Evolutionary conservation across 2,888 invertebrate genomes (phyloP).

Genomic region (Agonopterix subpropinquella): DNA sequence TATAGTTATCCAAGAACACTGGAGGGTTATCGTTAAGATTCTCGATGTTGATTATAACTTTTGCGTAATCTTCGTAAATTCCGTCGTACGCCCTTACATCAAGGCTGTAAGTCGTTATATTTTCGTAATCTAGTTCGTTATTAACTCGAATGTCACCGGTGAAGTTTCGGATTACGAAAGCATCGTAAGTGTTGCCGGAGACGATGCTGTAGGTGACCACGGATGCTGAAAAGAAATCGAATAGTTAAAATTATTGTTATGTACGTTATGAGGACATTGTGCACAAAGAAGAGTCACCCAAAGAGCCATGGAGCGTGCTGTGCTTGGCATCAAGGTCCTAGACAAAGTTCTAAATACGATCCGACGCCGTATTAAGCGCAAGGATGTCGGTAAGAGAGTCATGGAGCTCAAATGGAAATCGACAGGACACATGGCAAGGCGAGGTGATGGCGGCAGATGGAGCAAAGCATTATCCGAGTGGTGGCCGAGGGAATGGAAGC

Average conservation of each 20-base stretch:
- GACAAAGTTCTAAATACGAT: no score
- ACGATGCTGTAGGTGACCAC: slow-evolving; percentile 91
- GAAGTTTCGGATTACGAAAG: slow-evolving; percentile 88
- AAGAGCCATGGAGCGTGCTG: no score
- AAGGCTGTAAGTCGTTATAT: slow-evolving; percentile 88
- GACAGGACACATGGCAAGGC: no score
- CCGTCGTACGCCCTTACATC: slow-evolving; percentile 91
- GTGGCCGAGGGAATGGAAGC: no score
- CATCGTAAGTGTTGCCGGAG: slow-evolving; percentile 89
- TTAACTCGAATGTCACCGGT: slow-evolving; percentile 92
- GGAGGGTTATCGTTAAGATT: slow-evolving; percentile 97
- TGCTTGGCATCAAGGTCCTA: no score
- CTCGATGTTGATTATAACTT: slow-evolving; percentile 88
- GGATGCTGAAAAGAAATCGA: slow-evolving; percentile 74
- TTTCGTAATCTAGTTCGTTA: slow-evolving; percentile 87
- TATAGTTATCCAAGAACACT: slow-evolving; percentile 83
- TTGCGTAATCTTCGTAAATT: slow-evolving; percentile 86
- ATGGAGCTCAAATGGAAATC: no score
- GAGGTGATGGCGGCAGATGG: no score
- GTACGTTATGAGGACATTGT: no score
- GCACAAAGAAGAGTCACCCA: no score
- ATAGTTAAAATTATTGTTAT: neutral
- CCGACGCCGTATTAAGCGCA: no score
- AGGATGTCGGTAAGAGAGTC: no score
- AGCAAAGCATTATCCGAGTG: no score